These are phyloP conservation scores for Frankliniella fusca DNA, from an alignment of 2,888 invertebrate genomes.

Conservation along the genomic window DNA sequence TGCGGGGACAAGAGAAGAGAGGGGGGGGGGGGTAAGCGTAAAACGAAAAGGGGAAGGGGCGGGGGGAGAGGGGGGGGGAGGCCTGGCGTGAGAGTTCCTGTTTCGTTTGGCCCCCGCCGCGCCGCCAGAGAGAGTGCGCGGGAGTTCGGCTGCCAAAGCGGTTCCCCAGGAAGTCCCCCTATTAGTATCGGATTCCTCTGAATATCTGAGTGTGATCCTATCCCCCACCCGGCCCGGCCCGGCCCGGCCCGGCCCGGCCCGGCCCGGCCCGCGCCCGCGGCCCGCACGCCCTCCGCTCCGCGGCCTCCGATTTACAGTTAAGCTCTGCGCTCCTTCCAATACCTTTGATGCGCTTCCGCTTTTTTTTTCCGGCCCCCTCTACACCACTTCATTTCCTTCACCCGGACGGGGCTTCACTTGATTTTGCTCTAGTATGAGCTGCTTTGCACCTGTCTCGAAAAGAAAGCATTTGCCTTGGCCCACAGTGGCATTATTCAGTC, in stretches of 20 bases:
- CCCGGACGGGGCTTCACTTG: not conserved
- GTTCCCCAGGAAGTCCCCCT: not conserved
- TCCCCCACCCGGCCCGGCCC: not conserved
- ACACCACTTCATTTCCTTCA: too few relatives aligned
- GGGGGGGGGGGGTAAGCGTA: not conserved
- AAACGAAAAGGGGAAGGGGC: not conserved
- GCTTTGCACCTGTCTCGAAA: not conserved
- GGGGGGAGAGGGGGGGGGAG: not conserved
- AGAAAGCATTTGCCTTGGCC: not conserved
- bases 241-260: too few relatives aligned
- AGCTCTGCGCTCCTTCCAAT: not conserved
- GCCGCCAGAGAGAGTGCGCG: not conserved
- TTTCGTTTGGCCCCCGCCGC: not conserved
- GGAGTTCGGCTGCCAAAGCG: not conserved
- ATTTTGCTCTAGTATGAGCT: too few relatives aligned
- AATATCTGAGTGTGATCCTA: not conserved
- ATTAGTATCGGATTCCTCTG: conserved; percentile 13
- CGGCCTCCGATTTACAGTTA: not conserved
- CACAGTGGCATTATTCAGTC: not conserved
- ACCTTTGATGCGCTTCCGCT: not conserved
- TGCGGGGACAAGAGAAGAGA: not conserved
- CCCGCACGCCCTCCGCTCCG: not conserved
- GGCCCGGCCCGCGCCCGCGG: not conserved
- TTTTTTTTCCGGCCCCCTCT: too few relatives aligned
- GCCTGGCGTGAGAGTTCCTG: not conserved